Percentiles rank a stretch among this genome's conserved stretches.
Conservation (phyloP, 2,888 invertebrate genomes). For the Leptopilina syphax region DNA sequence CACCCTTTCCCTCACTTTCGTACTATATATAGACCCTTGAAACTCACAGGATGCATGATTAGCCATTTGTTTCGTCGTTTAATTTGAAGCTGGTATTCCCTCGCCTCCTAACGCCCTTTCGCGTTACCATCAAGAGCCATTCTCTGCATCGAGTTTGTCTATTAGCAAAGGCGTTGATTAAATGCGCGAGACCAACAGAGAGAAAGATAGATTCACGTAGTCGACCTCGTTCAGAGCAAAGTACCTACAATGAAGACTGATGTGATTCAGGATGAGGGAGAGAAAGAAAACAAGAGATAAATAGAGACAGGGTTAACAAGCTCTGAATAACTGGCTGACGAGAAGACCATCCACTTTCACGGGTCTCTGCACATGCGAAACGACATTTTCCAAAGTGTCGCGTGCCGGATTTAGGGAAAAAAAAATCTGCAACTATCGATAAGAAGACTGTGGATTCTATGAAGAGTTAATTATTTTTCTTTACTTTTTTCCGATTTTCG, state of each 20-base stretch:
- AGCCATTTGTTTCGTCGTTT: conserved; percentile 75
- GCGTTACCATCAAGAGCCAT: conserved; percentile 68
- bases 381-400: conserved; percentile 47
- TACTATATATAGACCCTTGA: conserved; percentile 39
- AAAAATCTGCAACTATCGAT: neutral
- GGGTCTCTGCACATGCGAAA: conserved; percentile 58
- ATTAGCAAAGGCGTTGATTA: conserved; percentile 75
- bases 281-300: conserved; percentile 42
- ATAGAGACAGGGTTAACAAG: conserved; percentile 62
- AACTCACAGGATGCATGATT: conserved; percentile 68
- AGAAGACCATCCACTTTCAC: conserved; percentile 63
- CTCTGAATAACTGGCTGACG: conserved; percentile 67
- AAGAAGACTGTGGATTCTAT: neutral
- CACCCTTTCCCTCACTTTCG: conserved; percentile 55
- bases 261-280: conserved; percentile 58
- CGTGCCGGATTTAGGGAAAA: conserved; percentile 9
- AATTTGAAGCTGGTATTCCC: conserved; percentile 65
- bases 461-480: neutral
- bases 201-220: conserved; percentile 66
- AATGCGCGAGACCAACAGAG: conserved; percentile 63
- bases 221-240: conserved; percentile 55
- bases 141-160: conserved; percentile 73
- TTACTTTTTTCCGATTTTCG: no score
- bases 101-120: conserved; percentile 43
- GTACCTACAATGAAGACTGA: conserved; percentile 69